Base-by-base conservation (phyloP, 2,113 vertebrate species). In the Pongo pygmaeus region DNA sequence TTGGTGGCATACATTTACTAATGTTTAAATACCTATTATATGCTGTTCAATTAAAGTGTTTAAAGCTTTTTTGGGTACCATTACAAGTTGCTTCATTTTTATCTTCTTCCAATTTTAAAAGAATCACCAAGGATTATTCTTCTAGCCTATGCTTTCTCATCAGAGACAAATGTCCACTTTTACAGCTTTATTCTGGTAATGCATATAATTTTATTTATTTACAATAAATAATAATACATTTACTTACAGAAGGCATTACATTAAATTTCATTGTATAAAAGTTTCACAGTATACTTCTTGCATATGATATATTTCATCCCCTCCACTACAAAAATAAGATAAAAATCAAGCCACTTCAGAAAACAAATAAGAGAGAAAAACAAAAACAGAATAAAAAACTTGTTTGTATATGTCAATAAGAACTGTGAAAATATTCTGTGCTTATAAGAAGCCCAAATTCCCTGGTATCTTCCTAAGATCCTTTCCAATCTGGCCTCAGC, bases 71-170 rank as follows among this genome's bases (percentile, higher is more conserved):
- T 46, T 91, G 23, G 35, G 10, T 30, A 18, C 75, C 16, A 46
- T 52, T 17, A 59, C 38, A 75, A 86, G 23, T 86, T 50, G 22
- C 4, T 96, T 94, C 57, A 87, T 78, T 90, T 89, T 69, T 32
- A 30, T 64, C 61, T 59, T 69, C 38, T 95, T 92, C 18, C 57
- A 86, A 86, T 79, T 89, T 93, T 78, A 79, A 96, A 94, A 50
- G 57, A 61, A 92, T 5, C 8, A 86, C 46, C 38, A 83, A 46
- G 78, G 22, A 78, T 74, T 78, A 64, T 55, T 88, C 27, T 95
- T 96, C 72, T 70, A 61, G 8, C 22, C 5, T 75, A 12, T 35
- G 23, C 23, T 84, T 4, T 94, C 81, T 69, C 61, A 5, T 69
- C 25, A 67, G 38, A 91, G 11, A 64, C 20, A 48, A 50, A 93